phyloP scores from a whole-genome alignment of 2,888 invertebrate genomes.

The Folsomia manolachei region DNA sequence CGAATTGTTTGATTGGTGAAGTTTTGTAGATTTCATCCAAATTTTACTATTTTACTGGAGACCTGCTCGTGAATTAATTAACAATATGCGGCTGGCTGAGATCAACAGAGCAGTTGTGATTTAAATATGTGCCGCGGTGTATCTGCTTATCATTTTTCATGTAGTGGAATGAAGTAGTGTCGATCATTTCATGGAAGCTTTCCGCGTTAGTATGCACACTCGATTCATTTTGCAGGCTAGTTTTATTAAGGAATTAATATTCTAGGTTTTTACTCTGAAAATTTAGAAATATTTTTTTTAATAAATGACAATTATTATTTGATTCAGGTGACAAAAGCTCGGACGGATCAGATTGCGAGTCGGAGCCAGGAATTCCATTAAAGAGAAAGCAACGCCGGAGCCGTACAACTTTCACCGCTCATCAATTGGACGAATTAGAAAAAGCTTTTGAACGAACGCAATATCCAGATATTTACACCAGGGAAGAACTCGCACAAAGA shows the following conservation, averaged over 20 bases:
- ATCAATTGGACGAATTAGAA: conserved; percentile 87
- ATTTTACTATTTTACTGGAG: neutral
- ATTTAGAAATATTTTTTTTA: no score
- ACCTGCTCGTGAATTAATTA: conserved; percentile 12
- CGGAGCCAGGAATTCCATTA: conserved; percentile 83
- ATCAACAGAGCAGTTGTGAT: neutral
- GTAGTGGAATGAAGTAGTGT: no score
- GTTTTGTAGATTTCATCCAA: neutral
- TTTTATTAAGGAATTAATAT: no score
- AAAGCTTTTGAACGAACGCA: conserved; percentile 88
- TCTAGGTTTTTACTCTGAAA: no score
- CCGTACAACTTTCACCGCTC: conserved; percentile 89
- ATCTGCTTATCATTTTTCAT: no score
- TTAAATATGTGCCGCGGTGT: neutral
- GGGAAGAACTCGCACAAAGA: conserved; percentile 85
- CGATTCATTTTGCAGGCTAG: no score
- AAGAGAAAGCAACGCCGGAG: conserved; percentile 88
- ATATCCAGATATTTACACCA: conserved; percentile 91
- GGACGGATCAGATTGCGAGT: conserved; percentile 74
- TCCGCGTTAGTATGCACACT: no score
- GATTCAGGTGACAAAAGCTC: conserved; percentile 54
- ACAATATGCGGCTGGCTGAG: neutral
- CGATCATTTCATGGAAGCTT: no score
- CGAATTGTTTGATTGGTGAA: neutral
- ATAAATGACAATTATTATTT: no score